A percentile compares a stretch with the other conserved stretches of the same genome.
These are phyloP conservation scores for Dolichoris vasculosae DNA, from an alignment of 1,140 invertebrate species.

Conservation along the genomic window DNA sequence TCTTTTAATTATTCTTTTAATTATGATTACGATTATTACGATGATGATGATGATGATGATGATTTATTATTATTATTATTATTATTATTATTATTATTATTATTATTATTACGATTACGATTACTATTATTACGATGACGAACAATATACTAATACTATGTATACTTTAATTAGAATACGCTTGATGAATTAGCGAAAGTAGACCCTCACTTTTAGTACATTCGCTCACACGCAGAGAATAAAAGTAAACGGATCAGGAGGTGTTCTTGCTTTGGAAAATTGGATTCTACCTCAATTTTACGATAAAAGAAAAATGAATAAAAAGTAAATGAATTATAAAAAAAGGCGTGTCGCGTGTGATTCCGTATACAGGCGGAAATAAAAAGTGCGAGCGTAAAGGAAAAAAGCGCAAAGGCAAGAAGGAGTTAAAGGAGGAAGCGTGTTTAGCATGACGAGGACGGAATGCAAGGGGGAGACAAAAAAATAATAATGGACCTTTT, in stretches of 20 bases:
- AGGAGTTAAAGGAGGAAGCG: background rate
- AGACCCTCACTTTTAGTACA: constrained; percentile 71
- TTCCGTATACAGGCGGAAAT: constrained; percentile 53
- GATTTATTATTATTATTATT: constrained; percentile 56
- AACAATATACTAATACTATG: constrained; percentile 63
- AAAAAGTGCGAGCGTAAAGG: constrained; percentile 18
- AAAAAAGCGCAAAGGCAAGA: constrained; percentile 24
- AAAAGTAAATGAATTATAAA: background rate
- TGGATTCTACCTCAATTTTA: constrained; percentile 72
- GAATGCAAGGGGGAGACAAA: constrained; percentile 6
- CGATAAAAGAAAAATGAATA: constrained; percentile 55
- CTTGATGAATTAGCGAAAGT: constrained; percentile 68
- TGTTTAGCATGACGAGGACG: constrained; percentile 13
- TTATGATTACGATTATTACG: constrained; percentile 60
- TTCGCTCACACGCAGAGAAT: constrained; percentile 57
- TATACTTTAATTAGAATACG: constrained; percentile 70
- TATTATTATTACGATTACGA: constrained; percentile 59
- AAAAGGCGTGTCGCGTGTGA: constrained; percentile 44
- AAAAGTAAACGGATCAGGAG: constrained; percentile 44
- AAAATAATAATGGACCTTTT: constrained; percentile 52
- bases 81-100: constrained; percentile 58
- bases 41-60: constrained; percentile 49
- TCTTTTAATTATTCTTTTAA: constrained; percentile 58
- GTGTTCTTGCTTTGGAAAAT: constrained; percentile 65
- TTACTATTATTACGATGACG: constrained; percentile 60